Conservation (phyloP, 2,113 vertebrate species). For the Apteryx mantelli region DNA sequence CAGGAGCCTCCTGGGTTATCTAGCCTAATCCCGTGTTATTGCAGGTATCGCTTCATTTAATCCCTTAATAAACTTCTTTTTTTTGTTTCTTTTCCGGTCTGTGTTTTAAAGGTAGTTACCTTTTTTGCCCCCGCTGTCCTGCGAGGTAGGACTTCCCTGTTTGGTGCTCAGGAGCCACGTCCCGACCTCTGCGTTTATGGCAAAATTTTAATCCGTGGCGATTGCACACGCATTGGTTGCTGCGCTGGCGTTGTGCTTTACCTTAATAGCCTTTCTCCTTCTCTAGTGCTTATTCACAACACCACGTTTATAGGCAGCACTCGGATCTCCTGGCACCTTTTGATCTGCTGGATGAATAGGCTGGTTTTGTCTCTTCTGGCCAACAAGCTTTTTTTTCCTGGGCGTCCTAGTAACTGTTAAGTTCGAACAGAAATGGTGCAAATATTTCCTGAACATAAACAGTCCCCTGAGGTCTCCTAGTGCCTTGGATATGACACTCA, state of each 20-base stretch:
- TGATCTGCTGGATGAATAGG: not conserved
- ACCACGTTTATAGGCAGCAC: not conserved
- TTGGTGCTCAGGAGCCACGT: not conserved
- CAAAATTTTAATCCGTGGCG: not conserved
- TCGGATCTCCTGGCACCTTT: not conserved
- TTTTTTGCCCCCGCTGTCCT: not conserved
- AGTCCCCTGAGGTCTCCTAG: rapidly evolving
- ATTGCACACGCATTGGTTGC: not conserved
- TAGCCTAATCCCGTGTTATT: too few species aligned
- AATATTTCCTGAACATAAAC: not conserved
- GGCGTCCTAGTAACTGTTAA: not conserved
- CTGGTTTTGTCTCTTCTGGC: not conserved
- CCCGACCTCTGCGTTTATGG: not conserved
- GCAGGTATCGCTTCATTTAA: not conserved
- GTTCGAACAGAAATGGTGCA: not conserved
- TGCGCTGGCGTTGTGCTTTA: not conserved
- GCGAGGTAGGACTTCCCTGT: rapidly evolving
- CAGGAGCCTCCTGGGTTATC: not conserved
- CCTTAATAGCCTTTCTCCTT: not conserved
- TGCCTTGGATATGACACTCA: not conserved
- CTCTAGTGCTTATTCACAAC: not conserved
- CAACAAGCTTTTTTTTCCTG: not conserved
- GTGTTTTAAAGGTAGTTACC: not conserved
- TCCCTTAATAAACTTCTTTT: not conserved
- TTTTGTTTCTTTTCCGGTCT: not conserved